Evolutionary conservation across 2,888 invertebrate species (phyloP), one percentile per base, ranked within the genome.

Genomic region (Barypeithes pellucidus): DNA sequence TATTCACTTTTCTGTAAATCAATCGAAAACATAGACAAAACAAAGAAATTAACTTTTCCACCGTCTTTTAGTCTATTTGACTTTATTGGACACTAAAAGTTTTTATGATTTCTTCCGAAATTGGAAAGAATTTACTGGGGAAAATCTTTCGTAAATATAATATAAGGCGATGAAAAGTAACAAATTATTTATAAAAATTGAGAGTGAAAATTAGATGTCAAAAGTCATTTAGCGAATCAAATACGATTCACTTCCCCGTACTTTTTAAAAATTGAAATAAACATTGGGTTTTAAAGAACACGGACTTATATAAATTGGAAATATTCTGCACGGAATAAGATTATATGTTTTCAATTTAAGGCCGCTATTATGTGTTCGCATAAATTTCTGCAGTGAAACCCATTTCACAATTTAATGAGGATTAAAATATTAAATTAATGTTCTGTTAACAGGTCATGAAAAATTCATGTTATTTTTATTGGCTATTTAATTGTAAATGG

Each of bases 1-100:
- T 79, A 78, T 77, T 81, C 77, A 79, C 78, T 81, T 79, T 77
- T 76, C 76, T 76, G 69, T 59, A 78, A 78, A 80, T 79, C 78
- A 80, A 80, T 79, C 78, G 79, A 57, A 63, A 63, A 24, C n/a
- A 47, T 61, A 61, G 29, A 61, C 61, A 29, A 61, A 61, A 57
- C 54, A 57, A 57, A 57, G 54, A 57, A 57, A 57, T 57, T 57
- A 57, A 57, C 33, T 57, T 57, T 57, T 33, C 33, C 54, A 57
- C n/a, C 33, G 54, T 29, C 54, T 57, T 57, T 57, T 57, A 11
- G 54, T 57, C 54, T 57, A 57, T 57, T 57, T 36, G 33, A 57
- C 54, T 57, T 57, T 57, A 57, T 57, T 57, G 54, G 54, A 33
- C 33, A 57, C 54, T 57, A 57, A 57, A 57, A 57, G 54, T 57